phyloP scores from a whole-genome alignment of 2,113 vertebrate genomes.

The Chinchilla lanigera region DNA sequence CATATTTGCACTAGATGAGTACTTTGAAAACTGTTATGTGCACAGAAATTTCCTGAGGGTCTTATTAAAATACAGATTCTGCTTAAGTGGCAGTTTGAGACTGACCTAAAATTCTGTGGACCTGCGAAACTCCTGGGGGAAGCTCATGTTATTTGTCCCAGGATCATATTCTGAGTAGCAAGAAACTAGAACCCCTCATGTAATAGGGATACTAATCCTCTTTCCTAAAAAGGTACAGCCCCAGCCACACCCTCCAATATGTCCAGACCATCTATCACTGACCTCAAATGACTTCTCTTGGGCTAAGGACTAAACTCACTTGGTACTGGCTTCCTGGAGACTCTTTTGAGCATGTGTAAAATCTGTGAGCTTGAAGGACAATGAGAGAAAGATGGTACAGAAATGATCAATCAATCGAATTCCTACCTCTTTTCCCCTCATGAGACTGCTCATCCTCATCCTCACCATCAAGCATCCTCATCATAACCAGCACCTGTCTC shows the following conservation, averaged over 20 bases:
- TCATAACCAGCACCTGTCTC: neutral
- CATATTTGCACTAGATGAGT: neutral
- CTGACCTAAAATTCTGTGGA: neutral
- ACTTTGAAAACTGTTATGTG: neutral
- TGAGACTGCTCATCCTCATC: neutral
- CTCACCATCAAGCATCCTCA: neutral
- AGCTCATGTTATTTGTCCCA: neutral
- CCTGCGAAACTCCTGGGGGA: neutral
- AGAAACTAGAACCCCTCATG: neutral
- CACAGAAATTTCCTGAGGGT: neutral
- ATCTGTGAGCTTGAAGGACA: neutral
- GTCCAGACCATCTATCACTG: neutral
- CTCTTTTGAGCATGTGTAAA: neutral
- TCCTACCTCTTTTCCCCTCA: neutral
- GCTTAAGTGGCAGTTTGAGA: neutral
- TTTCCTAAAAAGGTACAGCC: neutral
- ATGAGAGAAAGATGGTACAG: neutral
- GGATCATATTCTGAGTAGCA: neutral
- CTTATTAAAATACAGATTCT: constrained; percentile 35
- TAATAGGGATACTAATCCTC: neutral
- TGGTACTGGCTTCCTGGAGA: neutral
- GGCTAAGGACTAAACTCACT: neutral
- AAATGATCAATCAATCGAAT: neutral
- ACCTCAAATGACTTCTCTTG: neutral
- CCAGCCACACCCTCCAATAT: neutral